phyloP scores from a whole-genome alignment of 1,140 invertebrate genomes.

The Micrasema minimum region DNA sequence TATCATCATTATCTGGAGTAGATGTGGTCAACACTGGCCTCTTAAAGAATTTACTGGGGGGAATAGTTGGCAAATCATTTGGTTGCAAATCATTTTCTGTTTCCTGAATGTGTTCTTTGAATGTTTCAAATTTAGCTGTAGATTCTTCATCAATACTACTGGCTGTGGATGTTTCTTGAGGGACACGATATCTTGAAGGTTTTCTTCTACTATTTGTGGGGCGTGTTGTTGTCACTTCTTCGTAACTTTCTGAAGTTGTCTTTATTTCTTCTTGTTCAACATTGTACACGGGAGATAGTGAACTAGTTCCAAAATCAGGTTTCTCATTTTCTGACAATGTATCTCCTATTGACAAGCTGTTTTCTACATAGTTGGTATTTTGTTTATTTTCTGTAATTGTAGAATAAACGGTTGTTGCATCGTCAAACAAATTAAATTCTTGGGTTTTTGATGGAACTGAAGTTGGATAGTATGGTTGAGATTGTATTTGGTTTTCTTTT shows the following conservation, averaged over 20 bases:
- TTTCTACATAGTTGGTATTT: slow-evolving; percentile 44
- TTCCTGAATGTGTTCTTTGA: slow-evolving; percentile 54
- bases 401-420: slow-evolving; percentile 46
- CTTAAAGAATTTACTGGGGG: slow-evolving; percentile 63
- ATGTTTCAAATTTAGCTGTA: slow-evolving; percentile 61
- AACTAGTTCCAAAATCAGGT: slow-evolving; percentile 8
- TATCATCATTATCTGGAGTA: slow-evolving; percentile 59
- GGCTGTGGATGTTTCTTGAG: slow-evolving; percentile 43
- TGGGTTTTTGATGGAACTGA: slow-evolving; percentile 17
- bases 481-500: slow-evolving; percentile 43
- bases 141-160: slow-evolving; percentile 34
- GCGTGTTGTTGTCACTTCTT: slow-evolving; percentile 42
- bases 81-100: slow-evolving; percentile 55
- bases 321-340: slow-evolving; percentile 21
- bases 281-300: slow-evolving; percentile 1
- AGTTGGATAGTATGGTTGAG: slow-evolving; percentile 37
- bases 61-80: slow-evolving; percentile 59
- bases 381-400: slow-evolving; percentile 45
- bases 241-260: slow-evolving; percentile 36
- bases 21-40: slow-evolving; percentile 54
- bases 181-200: slow-evolving; percentile 44
- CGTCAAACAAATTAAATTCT: slow-evolving; percentile 1
- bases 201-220: slow-evolving; percentile 37
- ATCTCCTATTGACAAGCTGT: slow-evolving; percentile 34
- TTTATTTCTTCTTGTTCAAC: slow-evolving; percentile 5